Conservation (phyloP, 2,113 vertebrate species). For the Cynocephalus volans region DNA sequence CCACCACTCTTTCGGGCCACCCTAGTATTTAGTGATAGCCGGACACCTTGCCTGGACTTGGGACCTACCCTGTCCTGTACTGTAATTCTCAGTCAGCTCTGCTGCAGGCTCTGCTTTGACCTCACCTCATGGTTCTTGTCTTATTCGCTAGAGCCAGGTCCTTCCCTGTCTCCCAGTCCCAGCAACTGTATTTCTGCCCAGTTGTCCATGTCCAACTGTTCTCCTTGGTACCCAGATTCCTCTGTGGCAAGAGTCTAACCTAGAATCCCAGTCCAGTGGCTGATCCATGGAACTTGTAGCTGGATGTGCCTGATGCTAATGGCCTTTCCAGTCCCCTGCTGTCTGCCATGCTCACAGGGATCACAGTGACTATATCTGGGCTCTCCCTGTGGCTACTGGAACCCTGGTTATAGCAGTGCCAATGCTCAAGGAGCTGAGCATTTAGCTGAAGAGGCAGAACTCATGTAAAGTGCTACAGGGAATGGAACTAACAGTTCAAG, state of each 20-base stretch:
- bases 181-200: neutral
- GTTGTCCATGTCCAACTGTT: neutral
- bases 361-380: neutral
- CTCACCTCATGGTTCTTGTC: neutral
- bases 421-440: neutral
- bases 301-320: neutral
- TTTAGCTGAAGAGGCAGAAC: slow-evolving; percentile 52
- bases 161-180: neutral
- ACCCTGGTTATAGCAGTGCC: neutral
- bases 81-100: neutral
- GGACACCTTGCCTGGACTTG: neutral
- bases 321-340: neutral
- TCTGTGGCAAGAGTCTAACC: neutral
- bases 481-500: neutral
- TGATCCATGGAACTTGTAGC: neutral
- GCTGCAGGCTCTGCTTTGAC: neutral
- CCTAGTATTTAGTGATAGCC: neutral
- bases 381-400: neutral
- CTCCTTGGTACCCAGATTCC: neutral
- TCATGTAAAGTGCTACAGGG: neutral
- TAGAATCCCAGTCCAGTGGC: neutral
- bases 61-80: neutral
- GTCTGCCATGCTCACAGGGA: neutral
- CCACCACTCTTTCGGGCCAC: neutral
- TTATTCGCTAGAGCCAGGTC: neutral